Percentiles rank a stretch among this genome's conserved stretches.
These are phyloP conservation scores for Umimayanthus kanabou DNA, from an alignment of 92 coral and sea anemone species.

Conservation along the genomic window DNA sequence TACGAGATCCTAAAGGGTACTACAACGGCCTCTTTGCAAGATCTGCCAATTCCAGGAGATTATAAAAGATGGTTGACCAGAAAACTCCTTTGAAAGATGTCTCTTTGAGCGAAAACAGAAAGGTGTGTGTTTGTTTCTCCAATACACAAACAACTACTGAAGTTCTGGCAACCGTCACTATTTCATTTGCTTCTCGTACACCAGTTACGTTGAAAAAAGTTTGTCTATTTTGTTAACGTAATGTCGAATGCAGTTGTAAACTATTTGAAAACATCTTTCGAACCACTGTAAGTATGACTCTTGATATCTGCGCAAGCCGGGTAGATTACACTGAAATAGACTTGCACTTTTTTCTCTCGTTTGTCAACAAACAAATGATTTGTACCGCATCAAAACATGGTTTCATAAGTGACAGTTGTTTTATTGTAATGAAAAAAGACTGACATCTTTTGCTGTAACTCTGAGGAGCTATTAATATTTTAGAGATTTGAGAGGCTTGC, in stretches of 20 bases:
- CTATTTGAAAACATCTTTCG: not conserved
- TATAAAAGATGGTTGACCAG: conserved; percentile 27
- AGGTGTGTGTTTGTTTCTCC: not conserved
- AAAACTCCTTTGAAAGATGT: not conserved
- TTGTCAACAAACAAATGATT: too few species aligned
- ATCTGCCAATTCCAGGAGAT: not conserved
- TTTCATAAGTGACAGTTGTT: too few species aligned
- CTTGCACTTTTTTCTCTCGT: not conserved
- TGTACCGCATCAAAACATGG: too few species aligned
- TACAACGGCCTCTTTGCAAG: not conserved
- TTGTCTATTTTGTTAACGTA: not conserved
- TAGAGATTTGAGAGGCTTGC: too few species aligned
- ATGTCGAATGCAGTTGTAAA: not conserved
- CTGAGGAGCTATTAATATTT: too few species aligned
- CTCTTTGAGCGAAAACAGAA: conserved; percentile 18
- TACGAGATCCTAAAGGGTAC: not conserved
- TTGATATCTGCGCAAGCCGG: not conserved
- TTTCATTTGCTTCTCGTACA: too few species aligned
- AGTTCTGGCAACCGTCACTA: not conserved
- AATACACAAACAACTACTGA: not conserved
- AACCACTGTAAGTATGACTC: conserved; percentile 9
- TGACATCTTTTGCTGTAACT: too few species aligned
- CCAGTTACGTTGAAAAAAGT: not conserved
- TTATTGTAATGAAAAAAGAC: too few species aligned
- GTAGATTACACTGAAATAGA: not conserved